Evolutionary conservation across 2,113 vertebrate species (phyloP).

Genomic region (Varanus komodoensis): DNA sequence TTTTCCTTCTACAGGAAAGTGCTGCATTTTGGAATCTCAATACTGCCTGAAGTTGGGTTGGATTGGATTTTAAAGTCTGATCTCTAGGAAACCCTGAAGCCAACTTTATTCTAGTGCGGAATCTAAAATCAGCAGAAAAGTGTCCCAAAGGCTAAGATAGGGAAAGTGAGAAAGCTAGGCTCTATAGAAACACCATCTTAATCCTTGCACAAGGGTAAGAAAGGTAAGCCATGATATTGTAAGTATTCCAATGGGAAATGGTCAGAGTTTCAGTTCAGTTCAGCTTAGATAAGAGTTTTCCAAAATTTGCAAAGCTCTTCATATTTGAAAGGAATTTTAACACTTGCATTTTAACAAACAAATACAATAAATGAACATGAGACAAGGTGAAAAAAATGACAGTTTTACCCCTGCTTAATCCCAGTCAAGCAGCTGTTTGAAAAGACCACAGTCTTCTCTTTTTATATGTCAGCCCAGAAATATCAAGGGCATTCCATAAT

Average conservation of each 20-base stretch:
- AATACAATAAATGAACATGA: too few relatives aligned
- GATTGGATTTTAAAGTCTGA: background rate
- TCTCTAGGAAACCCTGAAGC: background rate
- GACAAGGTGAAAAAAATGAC: too few relatives aligned
- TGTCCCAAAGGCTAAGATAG: background rate
- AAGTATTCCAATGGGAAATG: background rate
- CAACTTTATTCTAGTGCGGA: background rate
- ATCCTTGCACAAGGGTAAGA: background rate
- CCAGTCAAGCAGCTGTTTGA: background rate
- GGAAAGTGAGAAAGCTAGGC: background rate
- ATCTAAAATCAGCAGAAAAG: background rate
- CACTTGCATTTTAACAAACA: too few relatives aligned
- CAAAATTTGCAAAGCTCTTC: too few relatives aligned
- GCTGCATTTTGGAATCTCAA: background rate
- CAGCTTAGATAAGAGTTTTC: too few relatives aligned
- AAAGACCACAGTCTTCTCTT: background rate
- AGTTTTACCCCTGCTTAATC: too few relatives aligned
- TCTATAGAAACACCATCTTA: background rate
- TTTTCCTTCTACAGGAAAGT: background rate
- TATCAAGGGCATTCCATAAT: background rate
- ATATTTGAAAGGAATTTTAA: too few relatives aligned
- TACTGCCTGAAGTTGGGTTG: too few relatives aligned
- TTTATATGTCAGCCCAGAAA: background rate
- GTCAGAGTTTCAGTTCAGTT: too few relatives aligned
- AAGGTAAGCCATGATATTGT: background rate